Evolutionary conservation across 2,797 vertebrate genomes (phyloP), one percentile per base, ranked within the genome.

Genomic region (Ctenopoma multispine): DNA sequence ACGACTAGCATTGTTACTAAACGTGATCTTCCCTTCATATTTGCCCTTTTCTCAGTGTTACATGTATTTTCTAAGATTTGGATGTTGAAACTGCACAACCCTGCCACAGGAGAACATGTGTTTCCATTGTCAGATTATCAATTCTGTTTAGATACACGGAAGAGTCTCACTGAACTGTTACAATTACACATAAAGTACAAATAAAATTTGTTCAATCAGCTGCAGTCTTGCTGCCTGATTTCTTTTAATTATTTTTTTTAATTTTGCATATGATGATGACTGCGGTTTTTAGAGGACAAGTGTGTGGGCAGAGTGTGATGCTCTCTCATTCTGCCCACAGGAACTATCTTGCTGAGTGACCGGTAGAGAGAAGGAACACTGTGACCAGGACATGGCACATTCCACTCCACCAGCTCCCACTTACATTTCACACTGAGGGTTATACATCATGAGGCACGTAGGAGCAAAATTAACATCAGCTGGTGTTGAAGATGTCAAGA

Each of bases 271-370:
- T 84, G 70, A 81, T 53, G 79, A 89, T 90, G 89, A 92, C 81
- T 89, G 79, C 79, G 46, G 80, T 64, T 88, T 89, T 82, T 72
- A 70, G 84, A 91, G 90, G 89, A 93, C 91, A 89, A 90, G 78
- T 17, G 87, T 67, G 92, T 92, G 90, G 92, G 91, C 71, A 63
- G 88, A 79, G 91, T 88, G 92, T 87, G 91, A 92, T 88, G 88
- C 87, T 89, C 84, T 90, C 84, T 90, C 91, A 91, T 88, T 86
- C 91, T 74, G 83, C 91, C 91, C 86, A 93, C 92, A 89, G 86
- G 83, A 91, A 90, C 86, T 90, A 84, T 91, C 90, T 88, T 84
- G 86, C 91, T 85, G 89, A 91, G 90, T 91, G 92, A 90, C 88
- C 89, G 64, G 82, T 84, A 85, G 79, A 91, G 86, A 89, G 84